These are phyloP conservation scores for Lasioglossum lativentre DNA, from an alignment of 2,888 invertebrate species.

Conservation along the genomic window DNA sequence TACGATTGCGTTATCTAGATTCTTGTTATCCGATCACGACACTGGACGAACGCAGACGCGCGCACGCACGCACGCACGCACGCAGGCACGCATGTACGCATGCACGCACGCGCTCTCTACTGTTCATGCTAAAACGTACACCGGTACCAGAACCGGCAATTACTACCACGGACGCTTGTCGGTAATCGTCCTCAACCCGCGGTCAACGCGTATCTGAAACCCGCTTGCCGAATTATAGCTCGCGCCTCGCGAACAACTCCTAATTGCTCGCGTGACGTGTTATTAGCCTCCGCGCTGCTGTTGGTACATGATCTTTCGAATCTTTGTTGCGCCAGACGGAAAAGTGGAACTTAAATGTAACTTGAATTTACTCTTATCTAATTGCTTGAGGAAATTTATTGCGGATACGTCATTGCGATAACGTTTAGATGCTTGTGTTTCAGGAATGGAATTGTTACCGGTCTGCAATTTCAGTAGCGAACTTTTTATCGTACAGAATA, in stretches of 20 bases:
- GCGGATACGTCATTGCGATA: neutral
- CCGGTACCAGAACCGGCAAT: conserved; percentile 72
- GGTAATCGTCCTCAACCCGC: conserved; percentile 71
- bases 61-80: conserved; percentile 36
- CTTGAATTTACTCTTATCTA: neutral
- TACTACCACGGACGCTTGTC: conserved; percentile 72
- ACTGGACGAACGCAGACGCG: conserved; percentile 62
- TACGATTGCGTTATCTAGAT: conserved; percentile 74
- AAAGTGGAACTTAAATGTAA: neutral
- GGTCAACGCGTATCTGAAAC: neutral
- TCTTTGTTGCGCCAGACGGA: neutral
- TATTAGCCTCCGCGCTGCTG: neutral
- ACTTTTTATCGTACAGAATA: neutral
- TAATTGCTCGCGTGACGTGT: neutral
- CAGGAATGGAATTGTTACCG: too few relatives aligned
- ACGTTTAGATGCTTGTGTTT: neutral
- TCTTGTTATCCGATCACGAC: conserved; percentile 74
- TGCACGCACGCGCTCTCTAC: conserved; percentile 34
- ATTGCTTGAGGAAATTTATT: neutral
- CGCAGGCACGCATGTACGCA: conserved; percentile 27
- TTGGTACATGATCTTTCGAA: neutral
- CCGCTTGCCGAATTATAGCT: conserved; percentile 2
- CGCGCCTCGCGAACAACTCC: neutral
- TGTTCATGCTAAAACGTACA: conserved; percentile 63
- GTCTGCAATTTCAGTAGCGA: neutral